Base-by-base conservation (phyloP, 2,888 invertebrate genomes). In the Aporophyla lueneburgensis region DNA sequence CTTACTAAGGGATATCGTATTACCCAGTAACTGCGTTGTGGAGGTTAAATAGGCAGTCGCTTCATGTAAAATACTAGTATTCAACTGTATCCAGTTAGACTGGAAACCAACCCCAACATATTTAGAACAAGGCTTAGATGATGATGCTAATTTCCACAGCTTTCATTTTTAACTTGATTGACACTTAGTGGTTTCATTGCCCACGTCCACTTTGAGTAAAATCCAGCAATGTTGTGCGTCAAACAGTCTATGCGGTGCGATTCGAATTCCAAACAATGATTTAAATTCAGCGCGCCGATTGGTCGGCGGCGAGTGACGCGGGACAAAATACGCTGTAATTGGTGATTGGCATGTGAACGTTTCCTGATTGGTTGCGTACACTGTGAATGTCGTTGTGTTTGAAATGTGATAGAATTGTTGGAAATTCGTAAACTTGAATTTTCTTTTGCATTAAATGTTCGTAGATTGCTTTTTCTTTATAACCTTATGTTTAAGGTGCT, bases 251-350 rank as follows among this genome's bases (percentile, higher is more conserved):
- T 84, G 81, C 71, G 14, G 83, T 85, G 88, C 88, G 89, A 90
- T 93, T 92, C 88, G 88, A 92, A 93, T 92, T 92, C 90, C 89
- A 86, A 92, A 92, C 88, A 88, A 86, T 89, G 92, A 92, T 95
- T 93, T 91, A 92, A 95, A 95, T 93, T 93, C 92, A 92, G 91
- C 91, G 92, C 88, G 87, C 79, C 93, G 92, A 95, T 94, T 94
- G 94, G 95, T 91, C 91, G 90, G 91, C 88, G 87, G 83, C 91
- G 87, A 91, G 90, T 92, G 94, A 93, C 91, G 88, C 88, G 80
- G 91, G 94, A 95, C 95, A 96, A 95, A 95, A 92, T 95, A 91
- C 91, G 91, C 91, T 94, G 93, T 95, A 95, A 95, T 96, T 95
- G 95, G 95, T 94, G 95, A 95, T 95, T 95, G 95, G 95, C 95